These are phyloP conservation scores for Suncus etruscus DNA, from an alignment of 2,113 vertebrate genomes.

Conservation along the genomic window DNA sequence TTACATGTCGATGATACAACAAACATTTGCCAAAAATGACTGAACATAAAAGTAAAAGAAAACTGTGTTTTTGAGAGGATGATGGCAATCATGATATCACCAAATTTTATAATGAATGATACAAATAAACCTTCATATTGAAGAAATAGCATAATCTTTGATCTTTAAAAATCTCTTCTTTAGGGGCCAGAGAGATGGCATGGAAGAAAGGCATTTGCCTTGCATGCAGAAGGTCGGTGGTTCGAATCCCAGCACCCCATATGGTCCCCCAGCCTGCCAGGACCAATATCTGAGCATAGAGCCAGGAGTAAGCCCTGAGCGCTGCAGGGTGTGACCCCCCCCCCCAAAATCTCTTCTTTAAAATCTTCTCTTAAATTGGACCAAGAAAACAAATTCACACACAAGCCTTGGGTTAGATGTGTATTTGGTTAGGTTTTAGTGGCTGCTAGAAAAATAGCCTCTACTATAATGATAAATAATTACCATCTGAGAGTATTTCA, in stretches of 20 bases:
- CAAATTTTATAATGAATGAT: constrained; percentile 21
- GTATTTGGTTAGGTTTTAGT: constrained; percentile 13
- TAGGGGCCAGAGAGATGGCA: too few species aligned
- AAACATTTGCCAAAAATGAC: neutral
- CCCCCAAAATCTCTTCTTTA: too few species aligned
- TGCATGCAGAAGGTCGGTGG: too few species aligned
- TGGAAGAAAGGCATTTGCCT: too few species aligned
- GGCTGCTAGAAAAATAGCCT: constrained; percentile 29
- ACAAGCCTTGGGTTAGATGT: neutral
- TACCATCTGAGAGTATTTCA: constrained; percentile 15
- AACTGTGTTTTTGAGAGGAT: neutral
- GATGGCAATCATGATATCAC: neutral
- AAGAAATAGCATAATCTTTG: constrained; percentile 13
- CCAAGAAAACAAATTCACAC: constrained; percentile 11
- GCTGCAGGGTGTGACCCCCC: too few species aligned
- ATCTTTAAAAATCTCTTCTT: constrained; percentile 10
- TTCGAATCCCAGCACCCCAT: too few species aligned
- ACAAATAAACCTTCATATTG: constrained; percentile 41
- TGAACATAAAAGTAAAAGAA: constrained; percentile 42
- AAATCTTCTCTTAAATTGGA: neutral
- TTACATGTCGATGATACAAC: neutral
- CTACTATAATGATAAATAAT: neutral
- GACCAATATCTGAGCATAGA: too few species aligned
- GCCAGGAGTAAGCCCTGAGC: too few species aligned
- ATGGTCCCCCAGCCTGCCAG: too few species aligned